Base-by-base conservation (phyloP, 2,113 vertebrate species). In the Chaetorhynchus papuensis region DNA sequence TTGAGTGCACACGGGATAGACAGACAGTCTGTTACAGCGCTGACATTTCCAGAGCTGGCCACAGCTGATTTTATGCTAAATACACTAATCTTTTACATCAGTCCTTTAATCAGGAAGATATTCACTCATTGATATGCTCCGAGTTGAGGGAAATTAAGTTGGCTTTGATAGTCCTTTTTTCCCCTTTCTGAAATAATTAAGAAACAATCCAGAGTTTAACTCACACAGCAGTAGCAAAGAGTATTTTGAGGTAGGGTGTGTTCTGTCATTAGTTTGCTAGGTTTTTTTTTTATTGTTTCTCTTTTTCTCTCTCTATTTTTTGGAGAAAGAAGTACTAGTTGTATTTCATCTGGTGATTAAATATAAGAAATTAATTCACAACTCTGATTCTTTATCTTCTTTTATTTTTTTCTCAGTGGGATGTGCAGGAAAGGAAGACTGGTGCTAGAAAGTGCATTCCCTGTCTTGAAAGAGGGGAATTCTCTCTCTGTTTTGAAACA, bases 51-150 rank as follows among this genome's bases (percentile, higher is more conserved):
- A 93, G 80, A 91, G 52, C 76, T 64, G 83, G 47, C 65, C 71
- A 94, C 35, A 84, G 89, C 45, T 79, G 81, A 93, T 95, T 93
- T 94, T 92, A 93, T 96, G 87, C 65, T 96, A 95, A 89, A 91
- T 71, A 37, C 22, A 42, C 57, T 83, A 81, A 92, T 91, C 70
- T 96, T 84, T 89, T 95, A 53, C 63, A 91, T 82, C 74, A 93
- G 60, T 37, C 76, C 56, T 94, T 91, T 96, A 87, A 93, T 95
- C 81, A 87, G 66, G 59, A 94, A 93, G 57, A 85, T 85, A 89
- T 94, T 96, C 49, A 91, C 72, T 68, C 83, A 89, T 69, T 87
- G 61, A 76, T 89, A 76, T 65, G 26, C 49, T 94, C 28, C 49
- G 76, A 78, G 83, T 71, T 84, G 77, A 95, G n/a, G 44, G 5